phyloP scores from a whole-genome alignment of 2,888 invertebrate species.

The Marasmarcha lunaedactyla region DNA sequence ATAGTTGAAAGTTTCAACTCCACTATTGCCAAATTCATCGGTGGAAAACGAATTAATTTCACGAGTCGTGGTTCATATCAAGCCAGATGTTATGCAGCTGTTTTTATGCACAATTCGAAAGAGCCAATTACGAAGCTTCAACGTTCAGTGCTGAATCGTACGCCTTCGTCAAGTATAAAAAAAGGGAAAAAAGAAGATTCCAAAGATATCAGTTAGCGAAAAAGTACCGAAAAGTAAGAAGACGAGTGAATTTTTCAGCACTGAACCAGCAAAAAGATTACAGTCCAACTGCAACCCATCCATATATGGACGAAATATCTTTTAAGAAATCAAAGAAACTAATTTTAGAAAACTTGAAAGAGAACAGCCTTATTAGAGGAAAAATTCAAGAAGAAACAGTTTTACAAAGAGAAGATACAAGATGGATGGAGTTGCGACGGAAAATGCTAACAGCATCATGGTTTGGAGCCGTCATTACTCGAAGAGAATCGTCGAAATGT shows the following conservation, averaged over 20 bases:
- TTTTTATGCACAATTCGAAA: neutral
- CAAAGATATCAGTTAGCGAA: conserved; percentile 1
- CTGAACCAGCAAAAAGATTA: conserved; percentile 1
- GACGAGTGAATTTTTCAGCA: conserved; percentile 1
- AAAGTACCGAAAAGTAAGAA: neutral
- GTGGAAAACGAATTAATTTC: conserved; percentile 3
- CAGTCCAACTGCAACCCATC: conserved; percentile 1
- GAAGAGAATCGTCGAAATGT: neutral
- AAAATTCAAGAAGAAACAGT: conserved; percentile 1
- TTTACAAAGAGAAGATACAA: conserved; percentile 1
- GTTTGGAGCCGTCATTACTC: neutral
- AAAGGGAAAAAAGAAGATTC: neutral
- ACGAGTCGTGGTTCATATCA: conserved; percentile 1
- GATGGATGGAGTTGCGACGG: conserved; percentile 1
- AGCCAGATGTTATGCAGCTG: neutral
- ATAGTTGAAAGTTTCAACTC: conserved; percentile 3
- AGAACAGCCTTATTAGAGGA: conserved; percentile 1
- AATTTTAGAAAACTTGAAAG: no score
- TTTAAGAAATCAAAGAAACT: conserved; percentile 6
- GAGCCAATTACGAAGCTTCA: neutral
- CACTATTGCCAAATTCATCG: conserved; percentile 1
- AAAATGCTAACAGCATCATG: conserved; percentile 1
- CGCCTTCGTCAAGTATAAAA: conserved; percentile 1
- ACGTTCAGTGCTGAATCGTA: conserved; percentile 1
- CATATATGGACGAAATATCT: conserved; percentile 2